phyloP scores from a whole-genome alignment of 2,113 vertebrate genomes.

The Paracanthobrama guichenoti region DNA sequence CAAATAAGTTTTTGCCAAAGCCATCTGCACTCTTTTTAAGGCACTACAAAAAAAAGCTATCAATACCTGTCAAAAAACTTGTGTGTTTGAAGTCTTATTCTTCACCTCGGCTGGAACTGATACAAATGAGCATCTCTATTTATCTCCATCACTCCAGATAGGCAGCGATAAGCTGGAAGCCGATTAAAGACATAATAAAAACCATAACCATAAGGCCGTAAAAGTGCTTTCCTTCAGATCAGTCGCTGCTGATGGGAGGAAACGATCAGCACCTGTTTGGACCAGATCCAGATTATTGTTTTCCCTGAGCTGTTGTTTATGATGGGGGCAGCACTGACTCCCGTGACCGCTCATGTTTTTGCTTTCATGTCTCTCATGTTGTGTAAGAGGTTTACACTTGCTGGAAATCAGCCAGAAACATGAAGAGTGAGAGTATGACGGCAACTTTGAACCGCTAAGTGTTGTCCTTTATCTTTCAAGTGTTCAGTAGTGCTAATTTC shows the following conservation, averaged over 20 bases:
- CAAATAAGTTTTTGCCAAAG: slow-evolving; percentile 5
- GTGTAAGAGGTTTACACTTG: slow-evolving; percentile 11
- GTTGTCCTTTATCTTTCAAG: slow-evolving; percentile 5
- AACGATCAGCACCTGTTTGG: slow-evolving; percentile 68
- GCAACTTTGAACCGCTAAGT: slow-evolving; percentile 6
- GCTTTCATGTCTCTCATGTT: slow-evolving; percentile 43
- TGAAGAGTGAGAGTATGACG: slow-evolving; percentile 29
- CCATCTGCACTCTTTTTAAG: slow-evolving; percentile 28
- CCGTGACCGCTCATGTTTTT: slow-evolving; percentile 40
- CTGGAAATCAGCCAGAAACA: slow-evolving; percentile 41
- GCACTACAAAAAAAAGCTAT: not conserved
- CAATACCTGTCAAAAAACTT: slow-evolving; percentile 44
- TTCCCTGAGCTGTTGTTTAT: slow-evolving; percentile 62
- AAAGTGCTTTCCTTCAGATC: slow-evolving; percentile 34
- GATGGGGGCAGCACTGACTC: slow-evolving; percentile 42
- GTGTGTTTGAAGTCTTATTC: slow-evolving; percentile 42
- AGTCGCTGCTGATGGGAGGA: slow-evolving; percentile 40
- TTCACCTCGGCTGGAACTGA: slow-evolving; percentile 34
- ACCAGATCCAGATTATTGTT: slow-evolving; percentile 60
- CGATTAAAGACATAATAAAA: slow-evolving; percentile 66
- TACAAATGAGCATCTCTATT: slow-evolving; percentile 47
- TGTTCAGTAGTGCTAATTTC: not conserved
- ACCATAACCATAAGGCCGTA: slow-evolving; percentile 59
- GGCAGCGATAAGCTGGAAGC: slow-evolving; percentile 58
- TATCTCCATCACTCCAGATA: slow-evolving; percentile 46